Conservation (phyloP, 2,888 invertebrate genomes). For the Erebia epiphron region DNA sequence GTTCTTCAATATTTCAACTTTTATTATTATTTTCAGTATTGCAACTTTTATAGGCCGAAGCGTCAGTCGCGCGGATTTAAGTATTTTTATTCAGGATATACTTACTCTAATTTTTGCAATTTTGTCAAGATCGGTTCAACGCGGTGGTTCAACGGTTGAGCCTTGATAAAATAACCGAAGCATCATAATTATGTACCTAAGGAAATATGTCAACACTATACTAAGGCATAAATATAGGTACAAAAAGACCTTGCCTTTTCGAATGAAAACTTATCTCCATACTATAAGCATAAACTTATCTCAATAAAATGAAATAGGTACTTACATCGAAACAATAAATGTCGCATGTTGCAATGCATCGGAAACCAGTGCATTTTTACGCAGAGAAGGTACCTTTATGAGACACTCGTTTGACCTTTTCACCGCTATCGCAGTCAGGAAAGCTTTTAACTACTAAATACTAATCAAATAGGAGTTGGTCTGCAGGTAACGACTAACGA, state of each 20-base stretch:
- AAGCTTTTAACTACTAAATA: neutral
- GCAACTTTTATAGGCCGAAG: no score
- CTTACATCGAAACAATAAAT: slow-evolving; percentile 12
- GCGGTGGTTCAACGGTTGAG: no score
- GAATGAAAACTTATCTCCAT: neutral
- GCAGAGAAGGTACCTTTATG: neutral
- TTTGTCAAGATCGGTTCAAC: no score
- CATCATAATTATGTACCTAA: no score
- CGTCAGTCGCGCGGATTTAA: no score
- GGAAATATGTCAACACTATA: no score
- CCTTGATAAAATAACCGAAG: no score
- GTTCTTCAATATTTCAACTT: no score
- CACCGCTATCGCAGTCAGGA: neutral
- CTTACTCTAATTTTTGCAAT: no score
- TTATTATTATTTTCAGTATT: no score
- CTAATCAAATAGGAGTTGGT: slow-evolving; percentile 2
- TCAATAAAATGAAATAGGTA: neutral
- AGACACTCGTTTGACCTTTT: slow-evolving; percentile 12
- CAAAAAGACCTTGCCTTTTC: neutral
- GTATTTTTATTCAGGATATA: no score
- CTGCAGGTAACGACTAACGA: neutral
- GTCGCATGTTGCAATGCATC: slow-evolving; percentile 9
- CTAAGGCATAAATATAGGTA: no score
- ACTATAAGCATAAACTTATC: neutral
- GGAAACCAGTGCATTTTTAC: slow-evolving; percentile 19